Percentiles rank a stretch among this genome's conserved stretches.
Evolutionary conservation across 2,113 vertebrate genomes (phyloP).

Genomic region (Macquaria ambigua): DNA sequence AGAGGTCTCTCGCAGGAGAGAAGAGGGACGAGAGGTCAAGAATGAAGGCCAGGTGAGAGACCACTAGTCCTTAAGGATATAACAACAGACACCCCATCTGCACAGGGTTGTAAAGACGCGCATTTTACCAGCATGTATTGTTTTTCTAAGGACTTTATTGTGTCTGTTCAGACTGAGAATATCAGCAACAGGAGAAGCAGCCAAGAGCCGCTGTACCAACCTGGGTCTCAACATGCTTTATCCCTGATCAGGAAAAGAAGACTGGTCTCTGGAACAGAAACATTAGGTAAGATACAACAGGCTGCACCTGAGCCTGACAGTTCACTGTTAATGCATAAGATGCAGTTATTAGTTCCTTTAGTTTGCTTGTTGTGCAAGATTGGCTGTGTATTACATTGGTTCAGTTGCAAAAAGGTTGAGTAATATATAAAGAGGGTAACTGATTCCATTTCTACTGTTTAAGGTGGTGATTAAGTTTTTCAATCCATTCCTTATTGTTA

Average conservation of each 20-base stretch:
- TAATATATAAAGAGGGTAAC: neutral
- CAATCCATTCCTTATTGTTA: neutral
- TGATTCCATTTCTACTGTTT: neutral
- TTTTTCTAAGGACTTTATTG: neutral
- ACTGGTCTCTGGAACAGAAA: conserved; percentile 23
- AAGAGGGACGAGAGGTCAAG: conserved; percentile 63
- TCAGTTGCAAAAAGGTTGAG: neutral
- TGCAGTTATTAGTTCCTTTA: neutral
- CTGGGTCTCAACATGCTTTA: neutral
- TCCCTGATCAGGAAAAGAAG: conserved; percentile 57
- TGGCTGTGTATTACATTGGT: neutral
- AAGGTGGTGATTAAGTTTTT: neutral
- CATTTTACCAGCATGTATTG: neutral
- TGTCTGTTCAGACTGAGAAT: conserved; percentile 57
- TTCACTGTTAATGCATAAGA: neutral
- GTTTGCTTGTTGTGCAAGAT: neutral
- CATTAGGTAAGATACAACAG: conserved; percentile 41
- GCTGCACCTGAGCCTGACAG: neutral
- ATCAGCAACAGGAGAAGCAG: conserved; percentile 33
- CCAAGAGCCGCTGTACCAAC: conserved; percentile 19
- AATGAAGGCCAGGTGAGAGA: conserved; percentile 60
- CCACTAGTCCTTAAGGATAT: neutral
- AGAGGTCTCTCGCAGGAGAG: conserved; percentile 76
- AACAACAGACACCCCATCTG: neutral
- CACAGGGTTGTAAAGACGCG: neutral